These are phyloP conservation scores for Coptotermes formosanus DNA, from an alignment of 1,140 invertebrate genomes.

Conservation along the genomic window DNA sequence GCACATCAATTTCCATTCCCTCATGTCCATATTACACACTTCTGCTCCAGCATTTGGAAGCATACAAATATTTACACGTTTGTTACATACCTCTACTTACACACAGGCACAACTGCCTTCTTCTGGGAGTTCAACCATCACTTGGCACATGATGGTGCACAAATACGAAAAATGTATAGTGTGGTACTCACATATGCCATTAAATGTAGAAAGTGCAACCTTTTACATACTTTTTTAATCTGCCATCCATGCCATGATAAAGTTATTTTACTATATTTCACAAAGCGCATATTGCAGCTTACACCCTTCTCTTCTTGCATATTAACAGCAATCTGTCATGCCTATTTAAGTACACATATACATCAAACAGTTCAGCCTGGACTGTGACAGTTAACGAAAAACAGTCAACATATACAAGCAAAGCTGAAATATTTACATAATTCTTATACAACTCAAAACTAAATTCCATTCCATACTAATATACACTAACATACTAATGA, in stretches of 20 bases:
- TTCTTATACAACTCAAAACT: neutral
- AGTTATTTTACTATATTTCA: neutral
- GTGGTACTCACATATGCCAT: neutral
- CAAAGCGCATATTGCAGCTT: neutral
- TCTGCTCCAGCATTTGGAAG: neutral
- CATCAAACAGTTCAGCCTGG: neutral
- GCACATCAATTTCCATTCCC: neutral
- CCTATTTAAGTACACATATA: neutral
- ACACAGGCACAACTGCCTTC: neutral
- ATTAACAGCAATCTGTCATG: neutral
- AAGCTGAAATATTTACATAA: neutral
- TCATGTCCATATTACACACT: neutral
- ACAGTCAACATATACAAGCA: too few species aligned
- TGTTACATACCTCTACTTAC: neutral
- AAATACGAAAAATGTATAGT: neutral
- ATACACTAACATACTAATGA: neutral
- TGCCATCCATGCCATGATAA: neutral
- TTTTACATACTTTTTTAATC: neutral
- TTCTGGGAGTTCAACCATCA: neutral
- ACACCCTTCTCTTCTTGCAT: neutral
- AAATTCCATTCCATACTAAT: too few species aligned
- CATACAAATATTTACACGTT: neutral
- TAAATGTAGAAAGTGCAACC: neutral
- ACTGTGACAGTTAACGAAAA: neutral
- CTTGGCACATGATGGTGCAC: neutral